phyloP scores from a whole-genome alignment of 2,888 invertebrate genomes.

The Barypeithes pellucidus region DNA sequence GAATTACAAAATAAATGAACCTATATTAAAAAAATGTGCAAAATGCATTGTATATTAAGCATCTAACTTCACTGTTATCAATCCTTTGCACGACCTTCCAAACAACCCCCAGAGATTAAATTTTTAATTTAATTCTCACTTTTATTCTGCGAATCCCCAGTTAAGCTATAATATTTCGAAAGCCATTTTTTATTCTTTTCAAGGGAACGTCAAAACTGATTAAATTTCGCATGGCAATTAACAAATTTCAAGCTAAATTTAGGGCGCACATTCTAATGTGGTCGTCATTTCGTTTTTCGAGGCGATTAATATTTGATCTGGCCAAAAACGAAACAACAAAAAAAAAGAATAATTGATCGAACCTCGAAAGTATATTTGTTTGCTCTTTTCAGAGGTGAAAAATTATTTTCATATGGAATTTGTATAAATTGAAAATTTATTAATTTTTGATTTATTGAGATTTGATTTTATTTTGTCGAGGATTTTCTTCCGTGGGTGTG shows the following conservation, averaged over 20 bases:
- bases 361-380: slow-evolving; percentile 8
- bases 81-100: not conserved
- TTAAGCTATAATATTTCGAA: slow-evolving; percentile 12
- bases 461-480: too few species aligned
- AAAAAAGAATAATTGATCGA: slow-evolving; percentile 4
- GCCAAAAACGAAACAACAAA: not conserved
- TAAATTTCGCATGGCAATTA: slow-evolving; percentile 17
- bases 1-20: too few species aligned
- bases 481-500: too few species aligned
- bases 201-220: slow-evolving; percentile 15
- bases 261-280: slow-evolving; percentile 4
- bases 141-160: not conserved
- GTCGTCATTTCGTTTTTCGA: not conserved
- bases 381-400: not conserved
- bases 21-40: too few species aligned
- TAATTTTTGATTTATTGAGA: too few species aligned
- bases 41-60: too few species aligned
- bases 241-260: slow-evolving; percentile 15
- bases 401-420: not conserved
- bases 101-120: not conserved
- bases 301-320: slow-evolving; percentile 14
- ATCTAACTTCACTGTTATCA: not conserved
- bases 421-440: not conserved
- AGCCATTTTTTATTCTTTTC: slow-evolving; percentile 12
- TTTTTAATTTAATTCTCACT: slow-evolving; percentile 12